Percentiles rank a stretch among this genome's conserved stretches.
Conservation (phyloP, 1,140 invertebrate genomes). For the Drepana arcuata region DNA sequence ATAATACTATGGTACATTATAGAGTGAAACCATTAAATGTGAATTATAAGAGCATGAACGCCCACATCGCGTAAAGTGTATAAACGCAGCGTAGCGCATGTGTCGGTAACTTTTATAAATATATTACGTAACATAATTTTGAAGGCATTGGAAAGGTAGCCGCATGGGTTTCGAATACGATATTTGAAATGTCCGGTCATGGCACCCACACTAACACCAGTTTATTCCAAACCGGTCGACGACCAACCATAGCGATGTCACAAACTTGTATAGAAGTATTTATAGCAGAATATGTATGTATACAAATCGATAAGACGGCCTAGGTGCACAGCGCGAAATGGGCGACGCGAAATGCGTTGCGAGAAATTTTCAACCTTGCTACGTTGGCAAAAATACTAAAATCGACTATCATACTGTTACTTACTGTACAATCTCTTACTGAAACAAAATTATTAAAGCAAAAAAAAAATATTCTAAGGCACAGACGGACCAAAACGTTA, state of each 20-base stretch:
- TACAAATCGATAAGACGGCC: slow-evolving; percentile 60
- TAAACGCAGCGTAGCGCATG: too few species aligned
- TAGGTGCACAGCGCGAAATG: slow-evolving; percentile 35
- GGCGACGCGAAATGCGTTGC: slow-evolving; percentile 26
- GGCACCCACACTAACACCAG: slow-evolving; percentile 45
- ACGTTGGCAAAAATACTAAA: slow-evolving; percentile 12
- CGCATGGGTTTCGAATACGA: slow-evolving; percentile 24
- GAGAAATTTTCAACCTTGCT: slow-evolving; percentile 27
- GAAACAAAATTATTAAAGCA: slow-evolving; percentile 49
- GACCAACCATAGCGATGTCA: slow-evolving; percentile 39
- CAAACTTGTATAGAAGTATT: slow-evolving; percentile 66
- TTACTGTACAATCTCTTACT: slow-evolving; percentile 21
- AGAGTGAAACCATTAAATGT: too few species aligned
- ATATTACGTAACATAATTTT: slow-evolving; percentile 49
- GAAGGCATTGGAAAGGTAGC: slow-evolving; percentile 4
- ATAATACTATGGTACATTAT: too few species aligned
- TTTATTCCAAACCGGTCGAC: slow-evolving; percentile 45
- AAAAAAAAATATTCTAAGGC: slow-evolving; percentile 66
- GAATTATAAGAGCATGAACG: too few species aligned
- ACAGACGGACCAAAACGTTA: slow-evolving; percentile 33
- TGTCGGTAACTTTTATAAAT: slow-evolving; percentile 23
- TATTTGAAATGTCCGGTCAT: slow-evolving; percentile 35
- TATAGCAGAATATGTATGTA: slow-evolving; percentile 66
- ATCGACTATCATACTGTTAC: slow-evolving; percentile 11
- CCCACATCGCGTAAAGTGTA: too few species aligned